A percentile compares a stretch with the other conserved stretches of the same genome.
Conservation (phyloP, 2,113 vertebrate genomes). For the Aphyosemion australe region DNA sequence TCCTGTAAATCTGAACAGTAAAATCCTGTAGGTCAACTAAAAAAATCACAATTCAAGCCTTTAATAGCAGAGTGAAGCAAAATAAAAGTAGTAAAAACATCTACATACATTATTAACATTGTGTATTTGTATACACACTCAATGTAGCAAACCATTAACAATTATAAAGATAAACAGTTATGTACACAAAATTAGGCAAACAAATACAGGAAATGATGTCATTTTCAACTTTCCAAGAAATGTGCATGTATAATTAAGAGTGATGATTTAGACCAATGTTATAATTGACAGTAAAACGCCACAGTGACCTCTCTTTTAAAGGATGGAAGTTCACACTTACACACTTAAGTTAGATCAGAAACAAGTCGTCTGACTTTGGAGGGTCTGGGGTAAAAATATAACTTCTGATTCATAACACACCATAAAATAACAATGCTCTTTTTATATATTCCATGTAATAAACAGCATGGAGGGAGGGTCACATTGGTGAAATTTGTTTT, state of each 20-base stretch:
- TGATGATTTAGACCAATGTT: constrained; percentile 31
- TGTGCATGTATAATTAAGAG: not conserved
- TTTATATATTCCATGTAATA: not conserved
- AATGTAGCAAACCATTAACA: constrained; percentile 7
- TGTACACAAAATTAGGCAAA: not conserved
- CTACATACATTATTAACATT: constrained; percentile 44
- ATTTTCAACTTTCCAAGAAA: not conserved
- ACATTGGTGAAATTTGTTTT: too few species aligned
- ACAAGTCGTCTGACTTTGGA: constrained; percentile 30
- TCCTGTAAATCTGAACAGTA: too few species aligned
- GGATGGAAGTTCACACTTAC: constrained; percentile 30
- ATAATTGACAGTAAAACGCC: constrained; percentile 54
- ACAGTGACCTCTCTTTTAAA: constrained; percentile 43
- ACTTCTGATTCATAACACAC: too few species aligned
- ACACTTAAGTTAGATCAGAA: constrained; percentile 51
- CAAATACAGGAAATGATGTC: not conserved
- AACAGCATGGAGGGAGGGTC: not conserved
- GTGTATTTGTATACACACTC: constrained; percentile 71
- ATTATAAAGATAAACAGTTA: constrained; percentile 6
- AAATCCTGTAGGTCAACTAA: too few species aligned
- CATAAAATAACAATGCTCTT: too few species aligned
- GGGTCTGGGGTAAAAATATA: not conserved
- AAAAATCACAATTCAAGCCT: too few species aligned
- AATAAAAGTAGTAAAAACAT: constrained; percentile 9
- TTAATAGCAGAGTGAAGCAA: constrained; percentile 18